Percentiles rank a stretch among this genome's conserved stretches.
Evolutionary conservation across 2,113 vertebrate genomes (phyloP).

Genomic region (Misgurnus mizolepis): DNA sequence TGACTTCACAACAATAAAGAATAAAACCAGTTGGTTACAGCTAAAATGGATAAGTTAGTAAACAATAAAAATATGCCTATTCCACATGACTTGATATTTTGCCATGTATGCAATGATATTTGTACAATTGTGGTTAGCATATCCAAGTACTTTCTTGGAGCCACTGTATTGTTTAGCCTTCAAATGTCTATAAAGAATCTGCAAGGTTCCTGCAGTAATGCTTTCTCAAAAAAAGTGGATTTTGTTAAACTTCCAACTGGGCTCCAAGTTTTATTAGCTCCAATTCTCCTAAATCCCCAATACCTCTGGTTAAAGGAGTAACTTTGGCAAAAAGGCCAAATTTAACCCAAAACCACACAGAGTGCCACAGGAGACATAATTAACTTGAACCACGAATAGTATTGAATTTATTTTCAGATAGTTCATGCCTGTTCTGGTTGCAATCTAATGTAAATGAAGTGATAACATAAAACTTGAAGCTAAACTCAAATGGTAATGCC

Average conservation of each 20-base stretch:
- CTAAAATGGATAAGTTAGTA: no score
- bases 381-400: constrained; percentile 22
- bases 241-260: not conserved
- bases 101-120: no score
- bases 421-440: constrained; percentile 26
- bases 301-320: constrained; percentile 17
- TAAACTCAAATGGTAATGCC: constrained; percentile 13
- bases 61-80: no score
- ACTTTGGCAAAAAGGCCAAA: constrained; percentile 10
- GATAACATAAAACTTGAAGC: constrained; percentile 32
- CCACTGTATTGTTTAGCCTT: not conserved
- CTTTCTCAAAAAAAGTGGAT: not conserved
- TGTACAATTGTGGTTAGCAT: no score
- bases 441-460: constrained; percentile 35
- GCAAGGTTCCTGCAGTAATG: not conserved
- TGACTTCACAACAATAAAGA: no score
- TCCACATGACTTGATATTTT: no score
- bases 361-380: constrained; percentile 27
- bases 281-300: constrained; percentile 28
- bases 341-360: constrained; percentile 30
- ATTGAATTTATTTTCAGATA: constrained; percentile 27
- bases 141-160: not conserved
- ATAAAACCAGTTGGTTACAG: no score
- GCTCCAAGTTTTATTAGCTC: constrained; percentile 22
- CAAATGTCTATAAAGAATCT: not conserved